A percentile compares a stretch with the other conserved stretches of the same genome.
These are phyloP conservation scores for Orientallactaga sibirica DNA, from an alignment of 2,797 vertebrate genomes.

Conservation along the genomic window DNA sequence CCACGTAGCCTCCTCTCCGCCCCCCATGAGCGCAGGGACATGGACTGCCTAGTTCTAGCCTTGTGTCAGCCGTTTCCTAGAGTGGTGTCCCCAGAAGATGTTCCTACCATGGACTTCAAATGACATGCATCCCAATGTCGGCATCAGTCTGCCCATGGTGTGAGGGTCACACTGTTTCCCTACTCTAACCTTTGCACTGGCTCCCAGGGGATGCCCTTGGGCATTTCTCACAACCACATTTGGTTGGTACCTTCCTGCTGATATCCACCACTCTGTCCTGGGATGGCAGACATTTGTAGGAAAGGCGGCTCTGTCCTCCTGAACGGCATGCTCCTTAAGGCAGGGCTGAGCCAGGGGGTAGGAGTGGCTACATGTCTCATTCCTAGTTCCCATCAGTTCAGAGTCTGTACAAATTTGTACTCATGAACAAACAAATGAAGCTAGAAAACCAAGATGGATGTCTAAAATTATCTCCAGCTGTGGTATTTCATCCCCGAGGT, in stretches of 20 bases:
- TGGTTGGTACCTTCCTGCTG: neutral
- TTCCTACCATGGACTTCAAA: neutral
- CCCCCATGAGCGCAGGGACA: neutral
- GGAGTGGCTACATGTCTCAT: neutral
- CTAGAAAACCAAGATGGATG: constrained; percentile 30
- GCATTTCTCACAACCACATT: neutral
- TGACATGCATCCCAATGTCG: neutral
- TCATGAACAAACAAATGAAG: constrained; percentile 47
- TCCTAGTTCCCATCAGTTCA: neutral
- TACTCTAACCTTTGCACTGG: neutral
- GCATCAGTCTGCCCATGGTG: neutral
- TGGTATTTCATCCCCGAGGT: constrained; percentile 43
- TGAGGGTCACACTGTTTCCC: neutral
- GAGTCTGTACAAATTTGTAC: neutral
- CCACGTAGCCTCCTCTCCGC: neutral
- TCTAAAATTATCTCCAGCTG: constrained; percentile 50
- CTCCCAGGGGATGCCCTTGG: neutral
- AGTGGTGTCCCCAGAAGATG: neutral
- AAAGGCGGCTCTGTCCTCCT: neutral
- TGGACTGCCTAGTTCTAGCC: neutral
- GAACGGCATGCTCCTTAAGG: neutral
- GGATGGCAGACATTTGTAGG: neutral
- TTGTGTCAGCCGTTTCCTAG: constrained; percentile 4
- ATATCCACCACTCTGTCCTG: neutral
- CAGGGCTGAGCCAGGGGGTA: neutral